Base-by-base conservation (phyloP, 2,888 invertebrate species). In the Tachina lurida region DNA sequence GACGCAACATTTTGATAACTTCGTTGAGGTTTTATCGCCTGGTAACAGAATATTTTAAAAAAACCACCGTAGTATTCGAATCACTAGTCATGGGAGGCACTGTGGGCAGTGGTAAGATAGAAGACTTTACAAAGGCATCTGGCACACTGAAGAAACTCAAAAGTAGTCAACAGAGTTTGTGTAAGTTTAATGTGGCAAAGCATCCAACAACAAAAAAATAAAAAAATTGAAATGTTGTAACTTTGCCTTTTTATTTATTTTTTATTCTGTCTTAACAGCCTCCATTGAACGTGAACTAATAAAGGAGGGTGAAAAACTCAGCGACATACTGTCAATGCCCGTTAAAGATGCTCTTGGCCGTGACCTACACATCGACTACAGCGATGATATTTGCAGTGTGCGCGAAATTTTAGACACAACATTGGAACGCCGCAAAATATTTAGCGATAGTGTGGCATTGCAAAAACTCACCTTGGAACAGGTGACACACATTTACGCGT, bases 391-490 rank as follows among this genome's bases (percentile, higher is more conserved):
- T 78, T 94, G 95, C 78, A 96, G 96, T 90, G 94, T 97, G 79
- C 94, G 95, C 87, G 95, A 96, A 89, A 95, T 95, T 89, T 93
- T 96, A 86, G 95, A 95, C 88, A 95, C 95, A 63, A 95, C 95
- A 52, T 94, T 94, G 74, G 95, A 95, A 8, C 93, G 96, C 68
- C 95, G 95, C 89, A 95, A 95, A 90, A 95, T 96, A 88, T 95
- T 96, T 90, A 94, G 95, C 87, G 96, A 97, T 89, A 95, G 96
- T 88, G 95, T 96, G 4, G 96, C 96, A 89, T 93, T 97, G 87
- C 95, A 96, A 90, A 95, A 95, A 90, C 93, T 97, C 84, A 96
- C 96, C 83, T 93, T 97, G 88, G 96, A 97, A 90, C 97, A 97
- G 93, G 95, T 96, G 87, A 94, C 95, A 71, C 95, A 97, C 91